phyloP scores from a whole-genome alignment of 2,888 invertebrate genomes.

The Marasmarcha lunaedactyla region DNA sequence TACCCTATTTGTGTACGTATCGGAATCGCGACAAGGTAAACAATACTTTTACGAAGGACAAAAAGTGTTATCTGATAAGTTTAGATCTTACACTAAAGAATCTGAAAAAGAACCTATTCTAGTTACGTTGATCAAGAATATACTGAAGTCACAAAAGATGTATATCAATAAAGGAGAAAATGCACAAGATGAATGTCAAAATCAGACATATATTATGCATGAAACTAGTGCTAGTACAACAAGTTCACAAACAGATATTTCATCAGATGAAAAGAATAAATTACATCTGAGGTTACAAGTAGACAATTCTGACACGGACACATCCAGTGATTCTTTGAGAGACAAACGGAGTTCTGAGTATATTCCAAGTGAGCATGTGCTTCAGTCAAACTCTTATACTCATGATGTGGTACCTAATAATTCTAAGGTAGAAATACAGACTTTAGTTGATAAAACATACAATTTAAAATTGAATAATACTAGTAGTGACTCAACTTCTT shows the following conservation, averaged over 20 bases:
- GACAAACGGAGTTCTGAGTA: conserved; percentile 57
- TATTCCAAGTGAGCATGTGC: conserved; percentile 45
- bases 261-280: conserved; percentile 58
- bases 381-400: conserved; percentile 13
- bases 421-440: conserved; percentile 11
- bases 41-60: conserved; percentile 73
- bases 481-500: conserved; percentile 57
- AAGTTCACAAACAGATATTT: conserved; percentile 56
- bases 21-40: conserved; percentile 79
- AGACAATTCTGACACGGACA: conserved; percentile 59
- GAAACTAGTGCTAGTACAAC: conserved; percentile 48
- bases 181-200: conserved; percentile 39
- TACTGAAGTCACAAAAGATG: conserved; percentile 25
- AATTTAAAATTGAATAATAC: conserved; percentile 33
- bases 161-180: conserved; percentile 23
- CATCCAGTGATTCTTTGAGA: conserved; percentile 52
- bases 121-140: conserved; percentile 38
- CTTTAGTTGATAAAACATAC: conserved; percentile 12
- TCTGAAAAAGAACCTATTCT: conserved; percentile 42
- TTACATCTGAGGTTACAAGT: conserved; percentile 44
- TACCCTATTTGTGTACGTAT: conserved; percentile 83
- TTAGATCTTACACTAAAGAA: conserved; percentile 32
- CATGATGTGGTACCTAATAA: conserved; percentile 8
- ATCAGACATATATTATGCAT: conserved; percentile 57
- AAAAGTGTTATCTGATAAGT: conserved; percentile 34